Conservation (phyloP, 2,113 vertebrate species). For the Eidolon helvum region DNA sequence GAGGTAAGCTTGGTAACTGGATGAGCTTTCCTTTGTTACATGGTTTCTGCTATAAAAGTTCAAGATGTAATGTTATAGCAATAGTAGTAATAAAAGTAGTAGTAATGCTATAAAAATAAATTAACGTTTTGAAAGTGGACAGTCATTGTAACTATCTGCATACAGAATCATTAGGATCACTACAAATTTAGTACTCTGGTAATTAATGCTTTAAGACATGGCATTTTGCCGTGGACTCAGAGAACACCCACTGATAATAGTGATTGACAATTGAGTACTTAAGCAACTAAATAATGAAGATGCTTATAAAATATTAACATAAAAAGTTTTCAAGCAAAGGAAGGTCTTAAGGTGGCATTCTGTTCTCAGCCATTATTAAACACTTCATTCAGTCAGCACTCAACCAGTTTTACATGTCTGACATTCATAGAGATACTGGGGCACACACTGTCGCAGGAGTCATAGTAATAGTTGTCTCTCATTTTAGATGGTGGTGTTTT, state of each 20-base stretch:
- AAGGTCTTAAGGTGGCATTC: not conserved
- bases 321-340: not conserved
- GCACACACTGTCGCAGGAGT: not conserved
- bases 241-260: not conserved
- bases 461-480: not conserved
- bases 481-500: not conserved
- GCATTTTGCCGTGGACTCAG: not conserved
- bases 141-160: not conserved
- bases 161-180: not conserved
- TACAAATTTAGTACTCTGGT: not conserved
- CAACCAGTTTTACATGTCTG: not conserved
- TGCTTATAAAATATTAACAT: slow-evolving; percentile 23
- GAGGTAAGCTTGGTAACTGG: not conserved
- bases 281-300: slow-evolving; percentile 13
- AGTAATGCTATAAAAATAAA: not conserved
- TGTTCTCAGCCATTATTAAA: not conserved
- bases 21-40: not conserved
- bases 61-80: not conserved
- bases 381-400: not conserved
- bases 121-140: not conserved
- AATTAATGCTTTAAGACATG: not conserved
- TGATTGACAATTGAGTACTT: not conserved
- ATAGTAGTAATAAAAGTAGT: not conserved
- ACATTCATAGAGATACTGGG: not conserved
- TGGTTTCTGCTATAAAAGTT: not conserved